A percentile compares a stretch with the other conserved stretches of the same genome.
Evolutionary conservation across 2,888 invertebrate genomes (phyloP).

Genomic region (Ophraella communa): DNA sequence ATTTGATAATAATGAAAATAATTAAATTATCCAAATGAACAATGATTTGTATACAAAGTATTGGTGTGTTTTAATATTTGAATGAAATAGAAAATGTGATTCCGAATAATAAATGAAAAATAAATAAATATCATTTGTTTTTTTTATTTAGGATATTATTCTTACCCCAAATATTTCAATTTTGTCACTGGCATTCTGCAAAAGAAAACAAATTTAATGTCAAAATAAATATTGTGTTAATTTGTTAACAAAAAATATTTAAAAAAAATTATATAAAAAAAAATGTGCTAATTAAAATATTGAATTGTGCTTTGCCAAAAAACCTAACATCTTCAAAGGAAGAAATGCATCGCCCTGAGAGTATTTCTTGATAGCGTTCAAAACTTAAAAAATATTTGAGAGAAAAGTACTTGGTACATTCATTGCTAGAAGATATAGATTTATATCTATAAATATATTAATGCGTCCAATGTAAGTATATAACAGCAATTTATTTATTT

Average conservation of each 20-base stretch:
- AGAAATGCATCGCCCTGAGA: background rate
- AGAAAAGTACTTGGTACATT: slow-evolving; percentile 4
- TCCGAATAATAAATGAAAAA: slow-evolving; percentile 1
- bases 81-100: background rate
- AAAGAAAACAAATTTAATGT: background rate
- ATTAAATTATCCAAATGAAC: background rate
- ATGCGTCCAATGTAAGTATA: slow-evolving; percentile 16
- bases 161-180: background rate
- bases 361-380: background rate
- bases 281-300: background rate
- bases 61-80: slow-evolving; percentile 5
- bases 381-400: background rate
- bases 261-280: too few species aligned
- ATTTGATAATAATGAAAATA: background rate
- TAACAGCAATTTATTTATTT: slow-evolving; percentile 16
- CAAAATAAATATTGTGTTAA: background rate
- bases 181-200: background rate
- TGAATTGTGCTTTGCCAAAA: background rate
- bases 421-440: slow-evolving; percentile 4
- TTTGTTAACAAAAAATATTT: too few species aligned
- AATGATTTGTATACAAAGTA: slow-evolving; percentile 1
- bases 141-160: background rate
- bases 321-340: background rate
- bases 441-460: background rate
- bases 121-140: background rate